Evolutionary conservation across 2,888 invertebrate genomes (phyloP).

Genomic region (Drosophila atroscutellata): DNA sequence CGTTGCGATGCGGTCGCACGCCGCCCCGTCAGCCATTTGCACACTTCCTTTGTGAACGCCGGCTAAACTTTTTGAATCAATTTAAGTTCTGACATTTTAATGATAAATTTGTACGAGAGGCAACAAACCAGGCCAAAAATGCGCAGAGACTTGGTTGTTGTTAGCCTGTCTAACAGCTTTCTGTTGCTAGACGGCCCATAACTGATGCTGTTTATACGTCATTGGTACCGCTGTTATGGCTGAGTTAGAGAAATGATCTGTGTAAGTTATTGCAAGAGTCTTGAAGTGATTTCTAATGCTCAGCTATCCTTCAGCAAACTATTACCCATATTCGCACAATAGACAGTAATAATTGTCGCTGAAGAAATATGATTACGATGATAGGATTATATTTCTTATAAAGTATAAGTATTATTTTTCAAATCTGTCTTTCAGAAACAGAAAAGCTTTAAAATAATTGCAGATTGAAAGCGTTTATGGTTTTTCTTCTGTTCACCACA

Average conservation of each 20-base stretch:
- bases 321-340: not conserved
- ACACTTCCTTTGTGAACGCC: constrained; percentile 1
- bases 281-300: constrained; percentile 33
- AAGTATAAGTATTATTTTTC: not conserved
- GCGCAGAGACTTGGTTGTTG: constrained; percentile 28
- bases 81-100: constrained; percentile 81
- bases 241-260: constrained; percentile 57
- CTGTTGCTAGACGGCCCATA: constrained; percentile 18
- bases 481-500: not conserved
- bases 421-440: not conserved
- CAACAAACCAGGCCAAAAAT: constrained; percentile 64
- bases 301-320: not conserved
- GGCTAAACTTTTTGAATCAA: constrained; percentile 77
- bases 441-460: not conserved
- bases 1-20: constrained; percentile 14
- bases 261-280: constrained; percentile 64
- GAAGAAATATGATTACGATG: not conserved
- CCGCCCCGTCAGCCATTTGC: not conserved
- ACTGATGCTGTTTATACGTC: constrained; percentile 16
- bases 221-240: constrained; percentile 10
- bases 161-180: constrained; percentile 34
- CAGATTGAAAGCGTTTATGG: not conserved
- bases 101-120: constrained; percentile 76
- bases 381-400: not conserved
- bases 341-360: not conserved